Evolutionary conservation across 2,888 invertebrate species (phyloP).

Genomic region (Tigriopus californicus): DNA sequence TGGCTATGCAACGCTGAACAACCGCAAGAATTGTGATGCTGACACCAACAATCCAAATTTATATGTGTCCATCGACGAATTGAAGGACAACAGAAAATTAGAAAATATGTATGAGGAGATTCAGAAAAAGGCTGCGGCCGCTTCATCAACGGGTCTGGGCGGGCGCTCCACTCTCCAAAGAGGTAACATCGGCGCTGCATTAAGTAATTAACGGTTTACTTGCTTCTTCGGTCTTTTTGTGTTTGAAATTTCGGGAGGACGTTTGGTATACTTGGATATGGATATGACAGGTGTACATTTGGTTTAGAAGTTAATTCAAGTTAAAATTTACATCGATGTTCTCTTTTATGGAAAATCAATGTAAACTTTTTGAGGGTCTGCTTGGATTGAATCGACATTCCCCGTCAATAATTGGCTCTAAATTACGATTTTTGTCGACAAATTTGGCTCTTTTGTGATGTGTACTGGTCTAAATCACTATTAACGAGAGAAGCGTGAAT

Average conservation of each 20-base stretch:
- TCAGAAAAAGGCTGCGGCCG: conserved; percentile 50
- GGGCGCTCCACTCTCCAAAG: background rate
- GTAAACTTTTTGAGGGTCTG: too few species aligned
- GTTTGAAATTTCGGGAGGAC: background rate
- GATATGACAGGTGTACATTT: too few species aligned
- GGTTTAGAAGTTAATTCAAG: too few species aligned
- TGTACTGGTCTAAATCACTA: too few species aligned
- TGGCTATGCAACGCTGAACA: conserved; percentile 7
- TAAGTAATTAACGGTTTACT: background rate
- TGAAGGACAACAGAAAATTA: conserved; percentile 30
- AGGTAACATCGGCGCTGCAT: background rate
- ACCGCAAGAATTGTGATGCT: conserved; percentile 55
- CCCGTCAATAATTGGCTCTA: too few species aligned
- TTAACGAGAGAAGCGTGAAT: too few species aligned
- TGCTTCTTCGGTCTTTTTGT: background rate
- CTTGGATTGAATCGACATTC: too few species aligned
- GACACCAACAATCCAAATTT: conserved; percentile 65
- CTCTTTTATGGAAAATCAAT: too few species aligned
- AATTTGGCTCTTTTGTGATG: too few species aligned
- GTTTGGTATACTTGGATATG: background rate
- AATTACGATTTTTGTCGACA: too few species aligned
- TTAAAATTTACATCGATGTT: too few species aligned
- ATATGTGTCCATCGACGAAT: conserved; percentile 19
- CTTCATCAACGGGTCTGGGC: conserved; percentile 21
- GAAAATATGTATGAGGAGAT: conserved; percentile 79